Base-by-base conservation (phyloP, 2,113 vertebrate genomes). In the Megalops atlanticus region DNA sequence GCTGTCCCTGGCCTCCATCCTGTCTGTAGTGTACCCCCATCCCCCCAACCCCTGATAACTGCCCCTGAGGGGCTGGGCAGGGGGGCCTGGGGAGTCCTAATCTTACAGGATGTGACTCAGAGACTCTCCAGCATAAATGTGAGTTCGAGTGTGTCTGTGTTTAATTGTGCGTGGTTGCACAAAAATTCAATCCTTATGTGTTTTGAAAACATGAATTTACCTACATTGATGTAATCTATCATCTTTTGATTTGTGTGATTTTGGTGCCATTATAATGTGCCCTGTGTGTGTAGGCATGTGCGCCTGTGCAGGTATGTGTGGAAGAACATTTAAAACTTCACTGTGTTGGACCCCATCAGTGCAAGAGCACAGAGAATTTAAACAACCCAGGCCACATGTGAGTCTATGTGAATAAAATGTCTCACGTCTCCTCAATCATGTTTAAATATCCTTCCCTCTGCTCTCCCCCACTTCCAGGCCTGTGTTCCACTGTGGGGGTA, bases 401-500 rank as follows among this genome's bases (percentile, higher is more conserved):
- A n/a, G n/a, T n/a, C n/a, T n/a, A n/a, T n/a, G n/a, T n/a, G n/a
- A n/a, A n/a, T n/a, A n/a, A n/a, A n/a, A n/a, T n/a, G 35, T 24
- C 39, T 4, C 38, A 33, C 24, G 40, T 41, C 36, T 36, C 68
- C 38, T 40, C 38, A 39, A 36, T 8, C 14, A 33, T 14, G 12
- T 24, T 49, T 24, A 52, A 49, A 39, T 49, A 0, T 15, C 36
- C 3, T 4, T 27, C 2, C 27, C 18, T 40, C 27, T 33, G 5
- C 39, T 49, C 40, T 81, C 78, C 12, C 87, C 6, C 49, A 41
- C 36, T 81, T 76, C 12, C 86, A 97, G 96, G 91, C 96, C 96
- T 0, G 93, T 93, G 81, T 97, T 97, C 88, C 80, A 92, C 81
- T 98, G 97, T 2, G 96, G 96, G 75, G 97, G 96, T 31, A 92